Conservation (phyloP, 2,888 invertebrate species). For the Cybosia mesomella region DNA sequence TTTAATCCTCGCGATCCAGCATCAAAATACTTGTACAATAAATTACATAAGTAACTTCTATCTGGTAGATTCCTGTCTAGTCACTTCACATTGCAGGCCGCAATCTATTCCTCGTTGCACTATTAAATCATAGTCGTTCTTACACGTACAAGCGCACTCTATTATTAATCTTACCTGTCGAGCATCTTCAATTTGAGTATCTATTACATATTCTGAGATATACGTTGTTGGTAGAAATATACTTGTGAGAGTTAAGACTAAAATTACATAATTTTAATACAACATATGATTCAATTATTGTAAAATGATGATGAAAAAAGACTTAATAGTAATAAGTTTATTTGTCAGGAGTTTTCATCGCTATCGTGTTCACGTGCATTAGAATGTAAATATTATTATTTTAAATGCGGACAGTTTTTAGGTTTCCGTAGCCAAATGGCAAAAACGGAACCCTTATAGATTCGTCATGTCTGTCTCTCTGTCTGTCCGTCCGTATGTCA, state of each 20-base stretch:
- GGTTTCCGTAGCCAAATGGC: too few species aligned
- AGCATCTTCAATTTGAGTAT: constrained; percentile 37
- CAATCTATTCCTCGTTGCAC: constrained; percentile 28
- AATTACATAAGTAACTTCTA: constrained; percentile 21
- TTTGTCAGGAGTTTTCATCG: too few species aligned
- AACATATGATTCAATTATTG: not conserved
- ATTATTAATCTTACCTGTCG: constrained; percentile 46
- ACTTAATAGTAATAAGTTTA: too few species aligned
- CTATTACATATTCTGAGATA: constrained; percentile 33
- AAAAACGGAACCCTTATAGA: too few species aligned
- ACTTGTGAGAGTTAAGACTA: not conserved
- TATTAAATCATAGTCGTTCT: constrained; percentile 46
- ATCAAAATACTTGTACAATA: constrained; percentile 10
- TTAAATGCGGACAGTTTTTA: too few species aligned
- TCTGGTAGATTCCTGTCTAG: constrained; percentile 30
- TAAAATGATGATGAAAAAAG: too few species aligned
- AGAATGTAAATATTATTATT: too few species aligned
- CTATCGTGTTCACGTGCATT: too few species aligned
- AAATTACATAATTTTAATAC: not conserved
- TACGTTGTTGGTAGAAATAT: constrained; percentile 26
- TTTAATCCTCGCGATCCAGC: constrained; percentile 6
- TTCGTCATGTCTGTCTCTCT: too few species aligned
- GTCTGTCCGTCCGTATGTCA: too few species aligned
- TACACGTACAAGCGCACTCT: constrained; percentile 33
- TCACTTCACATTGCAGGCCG: constrained; percentile 8